These are phyloP conservation scores for Mythimna loreyi DNA, from an alignment of 2,888 invertebrate genomes.

Conservation along the genomic window DNA sequence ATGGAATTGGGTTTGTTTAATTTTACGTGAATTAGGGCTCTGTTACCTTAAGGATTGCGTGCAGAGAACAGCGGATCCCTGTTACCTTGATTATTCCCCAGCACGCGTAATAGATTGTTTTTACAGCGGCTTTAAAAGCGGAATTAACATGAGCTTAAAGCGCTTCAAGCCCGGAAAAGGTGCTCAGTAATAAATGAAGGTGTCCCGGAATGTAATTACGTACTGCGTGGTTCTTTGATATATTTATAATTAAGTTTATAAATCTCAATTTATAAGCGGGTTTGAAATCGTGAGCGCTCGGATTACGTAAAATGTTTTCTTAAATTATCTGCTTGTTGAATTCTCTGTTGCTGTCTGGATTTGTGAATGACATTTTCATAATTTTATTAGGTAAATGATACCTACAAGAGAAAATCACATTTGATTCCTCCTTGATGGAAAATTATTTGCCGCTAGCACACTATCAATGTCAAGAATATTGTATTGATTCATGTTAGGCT, in stretches of 20 bases:
- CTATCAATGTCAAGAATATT: too few species aligned
- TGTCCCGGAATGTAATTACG: conserved; percentile 36
- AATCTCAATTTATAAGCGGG: conserved; percentile 27
- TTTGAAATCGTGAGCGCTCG: not conserved
- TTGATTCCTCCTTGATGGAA: too few species aligned
- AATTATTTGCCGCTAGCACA: too few species aligned
- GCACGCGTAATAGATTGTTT: conserved; percentile 55
- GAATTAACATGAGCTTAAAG: conserved; percentile 42
- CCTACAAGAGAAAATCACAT: too few species aligned
- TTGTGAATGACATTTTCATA: not conserved
- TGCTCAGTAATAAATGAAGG: conserved; percentile 36
- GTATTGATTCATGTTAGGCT: too few species aligned
- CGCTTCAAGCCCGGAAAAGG: conserved; percentile 20
- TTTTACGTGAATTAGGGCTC: too few species aligned
- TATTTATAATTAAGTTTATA: conserved; percentile 38
- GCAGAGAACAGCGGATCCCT: conserved; percentile 42
- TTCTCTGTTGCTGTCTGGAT: not conserved
- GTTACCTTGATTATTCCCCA: conserved; percentile 55
- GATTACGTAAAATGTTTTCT: not conserved
- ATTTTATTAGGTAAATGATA: not conserved
- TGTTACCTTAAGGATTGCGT: conserved; percentile 47
- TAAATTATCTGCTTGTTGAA: not conserved
- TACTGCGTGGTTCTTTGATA: conserved; percentile 26
- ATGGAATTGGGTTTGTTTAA: too few species aligned
- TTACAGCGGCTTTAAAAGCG: conserved; percentile 43